These are phyloP conservation scores for Neoniphon sammara DNA, from an alignment of 2,797 vertebrate species.

Conservation along the genomic window DNA sequence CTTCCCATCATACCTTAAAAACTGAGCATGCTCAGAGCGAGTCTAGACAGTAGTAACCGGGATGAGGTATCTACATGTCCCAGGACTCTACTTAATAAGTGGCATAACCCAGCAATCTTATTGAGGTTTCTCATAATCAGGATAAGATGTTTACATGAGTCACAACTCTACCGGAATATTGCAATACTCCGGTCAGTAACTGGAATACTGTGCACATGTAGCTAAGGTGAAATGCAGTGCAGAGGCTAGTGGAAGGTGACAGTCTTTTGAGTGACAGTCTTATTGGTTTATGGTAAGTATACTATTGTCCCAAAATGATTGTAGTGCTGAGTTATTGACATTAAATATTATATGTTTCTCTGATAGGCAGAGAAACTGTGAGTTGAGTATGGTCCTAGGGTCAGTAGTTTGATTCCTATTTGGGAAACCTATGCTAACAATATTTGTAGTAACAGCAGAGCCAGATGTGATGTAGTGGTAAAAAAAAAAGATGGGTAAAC, in stretches of 20 bases:
- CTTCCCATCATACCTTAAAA: no score
- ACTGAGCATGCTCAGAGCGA: no score
- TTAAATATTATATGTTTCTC: background rate
- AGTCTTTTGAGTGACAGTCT: no score
- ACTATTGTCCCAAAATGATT: background rate
- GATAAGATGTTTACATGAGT: no score
- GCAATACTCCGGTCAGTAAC: no score
- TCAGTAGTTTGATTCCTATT: slow-evolving; percentile 5
- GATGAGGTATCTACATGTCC: no score
- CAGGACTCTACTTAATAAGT: no score
- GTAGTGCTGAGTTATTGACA: background rate
- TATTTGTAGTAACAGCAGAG: slow-evolving; percentile 21
- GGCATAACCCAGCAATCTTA: no score
- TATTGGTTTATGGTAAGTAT: background rate
- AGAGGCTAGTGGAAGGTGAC: background rate
- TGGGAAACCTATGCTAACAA: slow-evolving; percentile 20
- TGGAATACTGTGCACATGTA: no score
- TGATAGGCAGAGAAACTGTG: background rate
- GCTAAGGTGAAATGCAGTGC: background rate
- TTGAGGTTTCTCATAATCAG: no score
- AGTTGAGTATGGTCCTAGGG: slow-evolving; percentile 4
- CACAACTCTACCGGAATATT: no score
- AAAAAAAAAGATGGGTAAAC: background rate
- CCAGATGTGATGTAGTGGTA: slow-evolving; percentile 2
- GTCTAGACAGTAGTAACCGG: no score